Conservation (phyloP, 2,888 invertebrate species). For the Cryptocephalus primarius region DNA sequence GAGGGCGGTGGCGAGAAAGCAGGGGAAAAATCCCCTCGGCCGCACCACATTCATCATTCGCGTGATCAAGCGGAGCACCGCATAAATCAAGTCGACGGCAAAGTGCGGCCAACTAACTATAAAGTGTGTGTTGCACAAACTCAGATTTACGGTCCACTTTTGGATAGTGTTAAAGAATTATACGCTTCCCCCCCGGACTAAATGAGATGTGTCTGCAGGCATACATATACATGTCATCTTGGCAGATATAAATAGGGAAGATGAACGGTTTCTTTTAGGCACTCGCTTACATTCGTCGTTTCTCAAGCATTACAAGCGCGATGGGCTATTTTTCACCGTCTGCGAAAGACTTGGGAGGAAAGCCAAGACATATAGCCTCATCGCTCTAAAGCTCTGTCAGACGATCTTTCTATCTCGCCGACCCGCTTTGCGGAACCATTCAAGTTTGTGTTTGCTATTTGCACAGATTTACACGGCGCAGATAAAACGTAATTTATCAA, state of each 20-base stretch:
- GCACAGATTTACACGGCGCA: constrained; percentile 21
- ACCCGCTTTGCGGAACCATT: constrained; percentile 28
- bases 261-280: constrained; percentile 29
- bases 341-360: constrained; percentile 13
- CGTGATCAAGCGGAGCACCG: background rate
- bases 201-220: constrained; percentile 35
- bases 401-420: constrained; percentile 35
- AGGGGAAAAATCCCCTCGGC: background rate
- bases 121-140: constrained; percentile 26
- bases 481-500: constrained; percentile 5
- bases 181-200: constrained; percentile 22
- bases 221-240: constrained; percentile 35
- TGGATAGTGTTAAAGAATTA: constrained; percentile 45
- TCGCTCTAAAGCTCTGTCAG: constrained; percentile 36
- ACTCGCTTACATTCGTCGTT: constrained; percentile 12
- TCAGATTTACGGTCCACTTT: constrained; percentile 35
- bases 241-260: constrained; percentile 35
- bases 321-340: constrained; percentile 36
- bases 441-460: constrained; percentile 32
- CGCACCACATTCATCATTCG: background rate
- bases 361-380: constrained; percentile 36
- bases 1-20: background rate
- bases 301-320: constrained; percentile 21
- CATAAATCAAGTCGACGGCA: constrained; percentile 2
- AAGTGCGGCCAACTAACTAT: constrained; percentile 24